Evolutionary conservation across 2,113 vertebrate species (phyloP).

Genomic region (Pollachius pollachius): DNA sequence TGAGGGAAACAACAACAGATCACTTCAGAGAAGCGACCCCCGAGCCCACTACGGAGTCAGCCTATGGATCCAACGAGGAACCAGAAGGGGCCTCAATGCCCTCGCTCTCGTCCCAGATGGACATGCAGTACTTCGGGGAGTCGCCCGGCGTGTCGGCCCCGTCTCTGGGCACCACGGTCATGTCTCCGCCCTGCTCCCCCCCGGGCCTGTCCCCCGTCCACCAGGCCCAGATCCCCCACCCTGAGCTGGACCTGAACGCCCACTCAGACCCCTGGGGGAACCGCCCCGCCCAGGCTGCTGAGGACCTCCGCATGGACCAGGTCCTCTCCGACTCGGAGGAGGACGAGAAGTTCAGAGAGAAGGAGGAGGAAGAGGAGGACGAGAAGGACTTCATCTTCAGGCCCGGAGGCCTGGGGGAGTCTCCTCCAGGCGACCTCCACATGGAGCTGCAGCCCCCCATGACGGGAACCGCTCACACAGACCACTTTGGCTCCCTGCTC

Average conservation of each 20-base stretch:
- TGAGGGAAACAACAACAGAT: slow-evolving; percentile 14
- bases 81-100: slow-evolving; percentile 13
- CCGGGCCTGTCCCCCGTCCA: slow-evolving; percentile 44
- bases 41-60: slow-evolving; percentile 14
- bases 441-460: not conserved
- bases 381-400: slow-evolving; percentile 51
- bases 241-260: slow-evolving; percentile 41
- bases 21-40: not conserved
- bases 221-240: slow-evolving; percentile 41
- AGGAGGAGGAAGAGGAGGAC: slow-evolving; percentile 27
- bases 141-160: slow-evolving; percentile 32
- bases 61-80: not conserved
- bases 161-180: slow-evolving; percentile 67
- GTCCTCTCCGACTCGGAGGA: slow-evolving; percentile 35
- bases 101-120: slow-evolving; percentile 39
- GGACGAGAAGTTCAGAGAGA: slow-evolving; percentile 14
- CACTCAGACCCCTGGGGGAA: slow-evolving; percentile 46
- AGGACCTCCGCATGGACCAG: slow-evolving; percentile 27
- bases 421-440: slow-evolving; percentile 37
- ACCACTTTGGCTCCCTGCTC: slow-evolving; percentile 34
- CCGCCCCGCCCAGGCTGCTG: slow-evolving; percentile 24
- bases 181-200: slow-evolving; percentile 74
- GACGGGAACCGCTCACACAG: slow-evolving; percentile 30
- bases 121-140: slow-evolving; percentile 47
- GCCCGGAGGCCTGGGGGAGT: slow-evolving; percentile 23